A percentile compares a stretch with the other conserved stretches of the same genome.
Conservation (phyloP, 2,797 vertebrate species). For the Pangasius mekongensis region DNA sequence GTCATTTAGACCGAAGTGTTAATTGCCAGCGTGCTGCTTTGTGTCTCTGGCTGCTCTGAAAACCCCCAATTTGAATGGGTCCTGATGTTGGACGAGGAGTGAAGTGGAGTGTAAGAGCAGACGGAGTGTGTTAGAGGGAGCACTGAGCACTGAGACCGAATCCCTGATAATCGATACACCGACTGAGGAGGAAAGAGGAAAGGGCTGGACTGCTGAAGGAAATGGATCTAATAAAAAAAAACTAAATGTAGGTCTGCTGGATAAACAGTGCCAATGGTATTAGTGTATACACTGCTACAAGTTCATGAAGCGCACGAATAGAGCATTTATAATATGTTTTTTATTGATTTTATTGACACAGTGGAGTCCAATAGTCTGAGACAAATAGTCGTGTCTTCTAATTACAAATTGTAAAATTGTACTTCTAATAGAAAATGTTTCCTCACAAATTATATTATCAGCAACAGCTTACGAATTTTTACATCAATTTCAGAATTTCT, state of each 20-base stretch:
- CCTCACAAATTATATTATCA: too few relatives aligned
- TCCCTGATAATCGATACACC: not conserved
- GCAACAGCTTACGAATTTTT: too few relatives aligned
- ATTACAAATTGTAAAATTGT: not conserved
- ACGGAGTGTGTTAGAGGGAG: conserved; percentile 13
- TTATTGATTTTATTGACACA: not conserved
- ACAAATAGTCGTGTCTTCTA: not conserved
- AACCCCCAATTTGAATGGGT: not conserved
- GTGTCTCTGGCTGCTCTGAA: conserved; percentile 21
- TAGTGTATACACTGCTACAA: not conserved
- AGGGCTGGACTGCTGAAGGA: not conserved
- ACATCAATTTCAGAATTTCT: not conserved
- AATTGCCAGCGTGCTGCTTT: conserved; percentile 28
- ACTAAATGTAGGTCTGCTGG: too few relatives aligned
- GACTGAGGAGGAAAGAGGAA: not conserved
- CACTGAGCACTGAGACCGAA: not conserved
- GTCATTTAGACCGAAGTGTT: conserved; percentile 15
- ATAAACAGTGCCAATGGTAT: not conserved
- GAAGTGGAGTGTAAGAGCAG: not conserved
- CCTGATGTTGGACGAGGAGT: not conserved
- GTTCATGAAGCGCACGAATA: not conserved
- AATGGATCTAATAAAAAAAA: conserved; percentile 10
- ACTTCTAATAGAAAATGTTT: not conserved
- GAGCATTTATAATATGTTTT: not conserved
- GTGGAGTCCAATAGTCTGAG: not conserved